Percentiles rank a stretch among this genome's conserved stretches.
These are phyloP conservation scores for Eupithecia dodoneata DNA, from an alignment of 2,888 invertebrate species.

Conservation along the genomic window DNA sequence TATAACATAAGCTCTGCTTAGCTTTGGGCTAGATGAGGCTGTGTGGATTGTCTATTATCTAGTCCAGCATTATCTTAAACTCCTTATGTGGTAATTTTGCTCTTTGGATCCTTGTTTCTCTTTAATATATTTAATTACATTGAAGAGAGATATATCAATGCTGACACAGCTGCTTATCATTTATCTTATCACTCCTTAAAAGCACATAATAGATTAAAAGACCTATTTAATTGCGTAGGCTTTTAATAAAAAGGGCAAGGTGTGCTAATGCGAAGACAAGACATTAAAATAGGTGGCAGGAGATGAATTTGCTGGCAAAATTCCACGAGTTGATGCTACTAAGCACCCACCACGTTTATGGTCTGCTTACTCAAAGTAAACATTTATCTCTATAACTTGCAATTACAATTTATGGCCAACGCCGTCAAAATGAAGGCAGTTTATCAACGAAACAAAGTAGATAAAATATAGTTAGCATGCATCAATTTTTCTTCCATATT, in stretches of 20 bases:
- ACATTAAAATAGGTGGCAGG: not conserved
- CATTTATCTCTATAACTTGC: not conserved
- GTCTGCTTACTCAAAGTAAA: not conserved
- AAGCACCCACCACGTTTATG: not conserved
- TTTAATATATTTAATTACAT: not conserved
- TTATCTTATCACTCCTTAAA: constrained; percentile 2
- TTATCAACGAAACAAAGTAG: constrained; percentile 4
- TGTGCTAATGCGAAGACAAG: not conserved
- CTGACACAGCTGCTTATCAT: not conserved
- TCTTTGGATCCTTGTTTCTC: not conserved
- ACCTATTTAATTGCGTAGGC: constrained; percentile 2
- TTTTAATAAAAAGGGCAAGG: constrained; percentile 4
- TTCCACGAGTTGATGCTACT: not conserved
- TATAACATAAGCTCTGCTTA: no score
- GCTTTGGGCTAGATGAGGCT: no score
- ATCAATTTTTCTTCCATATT: constrained; percentile 9
- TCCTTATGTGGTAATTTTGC: not conserved
- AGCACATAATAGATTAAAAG: constrained; percentile 4
- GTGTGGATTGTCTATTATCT: no score
- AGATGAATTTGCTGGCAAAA: not conserved
- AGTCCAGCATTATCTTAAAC: not conserved
- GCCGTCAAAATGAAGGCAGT: constrained; percentile 4
- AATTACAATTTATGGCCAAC: not conserved
- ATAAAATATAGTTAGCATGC: not conserved
- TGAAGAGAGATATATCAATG: not conserved